Conservation (phyloP, 1,140 invertebrate species). For the Sycophila sp. region DNA sequence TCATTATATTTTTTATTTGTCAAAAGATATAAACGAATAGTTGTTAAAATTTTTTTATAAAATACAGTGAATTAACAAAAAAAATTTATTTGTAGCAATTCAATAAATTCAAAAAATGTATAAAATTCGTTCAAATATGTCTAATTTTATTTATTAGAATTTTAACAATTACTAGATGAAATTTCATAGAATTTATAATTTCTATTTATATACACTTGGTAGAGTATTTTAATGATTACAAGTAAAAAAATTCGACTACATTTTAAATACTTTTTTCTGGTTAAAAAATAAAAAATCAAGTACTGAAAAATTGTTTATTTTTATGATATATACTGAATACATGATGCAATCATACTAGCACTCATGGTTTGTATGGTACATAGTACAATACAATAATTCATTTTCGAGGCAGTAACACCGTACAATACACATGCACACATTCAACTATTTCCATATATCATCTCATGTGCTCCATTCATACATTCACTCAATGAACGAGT, state of each 20-base stretch:
- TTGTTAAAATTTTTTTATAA: no score
- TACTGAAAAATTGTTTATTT: constrained; percentile 39
- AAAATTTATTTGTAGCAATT: no score
- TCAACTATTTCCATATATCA: constrained; percentile 37
- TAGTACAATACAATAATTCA: constrained; percentile 56
- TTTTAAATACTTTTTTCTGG: not conserved
- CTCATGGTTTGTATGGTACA: constrained; percentile 57
- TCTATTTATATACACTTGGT: constrained; percentile 28
- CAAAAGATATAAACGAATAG: no score
- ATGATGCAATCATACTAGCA: constrained; percentile 47
- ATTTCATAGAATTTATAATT: constrained; percentile 21
- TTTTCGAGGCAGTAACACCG: constrained; percentile 47
- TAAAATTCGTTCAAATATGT: no score
- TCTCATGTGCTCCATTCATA: constrained; percentile 36
- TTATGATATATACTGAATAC: constrained; percentile 26
- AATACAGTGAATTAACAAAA: no score
- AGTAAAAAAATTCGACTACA: constrained; percentile 1
- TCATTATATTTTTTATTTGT: no score
- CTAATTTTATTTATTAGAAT: constrained; percentile 31
- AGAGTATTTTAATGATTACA: constrained; percentile 5
- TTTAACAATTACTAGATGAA: constrained; percentile 29
- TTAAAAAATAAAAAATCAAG: constrained; percentile 11
- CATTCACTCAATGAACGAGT: constrained; percentile 40
- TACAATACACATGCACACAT: constrained; percentile 32
- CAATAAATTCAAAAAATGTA: no score